These are phyloP conservation scores for Drosophila auraria DNA, from an alignment of 1,140 invertebrate species.

Conservation along the genomic window DNA sequence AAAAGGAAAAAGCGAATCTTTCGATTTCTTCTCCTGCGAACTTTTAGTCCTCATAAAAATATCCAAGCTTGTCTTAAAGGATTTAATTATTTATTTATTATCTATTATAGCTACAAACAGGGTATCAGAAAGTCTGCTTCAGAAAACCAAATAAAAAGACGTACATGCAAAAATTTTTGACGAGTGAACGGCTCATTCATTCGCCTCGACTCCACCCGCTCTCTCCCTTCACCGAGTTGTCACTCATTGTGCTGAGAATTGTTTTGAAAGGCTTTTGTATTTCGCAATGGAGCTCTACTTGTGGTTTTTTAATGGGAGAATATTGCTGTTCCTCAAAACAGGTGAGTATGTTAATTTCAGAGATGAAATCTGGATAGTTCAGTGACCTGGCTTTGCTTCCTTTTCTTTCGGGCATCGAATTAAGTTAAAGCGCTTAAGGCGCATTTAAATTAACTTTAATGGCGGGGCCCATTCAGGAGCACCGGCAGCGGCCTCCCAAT, in stretches of 20 bases:
- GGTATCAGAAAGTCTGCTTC: background rate
- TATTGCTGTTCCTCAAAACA: background rate
- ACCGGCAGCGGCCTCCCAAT: background rate
- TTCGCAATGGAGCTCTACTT: conserved; percentile 45
- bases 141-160: background rate
- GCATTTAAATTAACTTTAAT: conserved; percentile 80
- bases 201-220: conserved; percentile 1
- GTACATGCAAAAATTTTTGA: conserved; percentile 35
- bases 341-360: conserved; percentile 15
- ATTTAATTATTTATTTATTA: background rate
- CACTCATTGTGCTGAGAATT: conserved; percentile 31
- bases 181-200: conserved; percentile 38
- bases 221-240: conserved; percentile 13
- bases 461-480: conserved; percentile 19
- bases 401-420: conserved; percentile 52
- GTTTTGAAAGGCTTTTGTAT: conserved; percentile 55
- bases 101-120: background rate
- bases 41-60: too few species aligned
- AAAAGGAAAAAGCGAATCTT: too few species aligned
- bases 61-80: background rate
- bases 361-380: conserved; percentile 26
- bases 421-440: conserved; percentile 59
- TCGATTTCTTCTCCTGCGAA: too few species aligned
- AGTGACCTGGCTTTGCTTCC: conserved; percentile 15
- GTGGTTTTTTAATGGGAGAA: conserved; percentile 23